These are phyloP conservation scores for Stenichneumon culpator DNA, from an alignment of 2,888 invertebrate species.

Conservation along the genomic window DNA sequence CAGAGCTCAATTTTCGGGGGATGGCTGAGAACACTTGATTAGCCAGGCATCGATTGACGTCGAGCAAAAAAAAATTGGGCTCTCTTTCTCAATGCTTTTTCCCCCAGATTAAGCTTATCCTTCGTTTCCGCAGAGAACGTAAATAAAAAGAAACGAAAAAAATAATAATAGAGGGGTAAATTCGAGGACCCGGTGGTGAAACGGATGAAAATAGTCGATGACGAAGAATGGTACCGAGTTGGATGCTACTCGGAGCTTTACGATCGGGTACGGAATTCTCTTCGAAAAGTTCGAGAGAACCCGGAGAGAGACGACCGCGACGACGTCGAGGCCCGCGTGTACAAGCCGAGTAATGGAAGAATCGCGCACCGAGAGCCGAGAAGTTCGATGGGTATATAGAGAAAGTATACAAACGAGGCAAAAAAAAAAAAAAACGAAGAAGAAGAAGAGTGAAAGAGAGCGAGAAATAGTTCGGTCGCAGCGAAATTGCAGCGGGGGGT, in stretches of 20 bases:
- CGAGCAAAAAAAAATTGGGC: neutral
- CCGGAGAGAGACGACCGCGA: constrained; percentile 9
- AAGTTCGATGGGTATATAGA: constrained; percentile 54
- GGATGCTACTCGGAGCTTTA: neutral
- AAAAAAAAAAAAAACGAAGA: constrained; percentile 27
- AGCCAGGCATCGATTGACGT: constrained; percentile 25
- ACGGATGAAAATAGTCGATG: constrained; percentile 53
- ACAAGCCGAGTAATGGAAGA: constrained; percentile 64
- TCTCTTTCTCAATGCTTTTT: neutral
- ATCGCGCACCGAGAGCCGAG: constrained; percentile 52
- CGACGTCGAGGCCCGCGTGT: constrained; percentile 31
- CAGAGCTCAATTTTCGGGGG: neutral
- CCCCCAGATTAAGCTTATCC: constrained; percentile 26
- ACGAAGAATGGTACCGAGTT: constrained; percentile 56
- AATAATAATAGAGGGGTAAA: constrained; percentile 46
- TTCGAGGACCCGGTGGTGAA: constrained; percentile 12
- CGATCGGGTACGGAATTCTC: constrained; percentile 51
- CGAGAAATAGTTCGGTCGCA: constrained; percentile 62
- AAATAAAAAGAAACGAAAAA: constrained; percentile 14
- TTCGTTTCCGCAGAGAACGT: constrained; percentile 37
- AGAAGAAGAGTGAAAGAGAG: constrained; percentile 55
- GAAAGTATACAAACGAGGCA: constrained; percentile 43
- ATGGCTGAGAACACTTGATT: neutral
- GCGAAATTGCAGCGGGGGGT: constrained; percentile 68
- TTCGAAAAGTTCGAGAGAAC: constrained; percentile 62